Base-by-base conservation (phyloP, 2,113 vertebrate genomes). In the Accipiter cooperii region DNA sequence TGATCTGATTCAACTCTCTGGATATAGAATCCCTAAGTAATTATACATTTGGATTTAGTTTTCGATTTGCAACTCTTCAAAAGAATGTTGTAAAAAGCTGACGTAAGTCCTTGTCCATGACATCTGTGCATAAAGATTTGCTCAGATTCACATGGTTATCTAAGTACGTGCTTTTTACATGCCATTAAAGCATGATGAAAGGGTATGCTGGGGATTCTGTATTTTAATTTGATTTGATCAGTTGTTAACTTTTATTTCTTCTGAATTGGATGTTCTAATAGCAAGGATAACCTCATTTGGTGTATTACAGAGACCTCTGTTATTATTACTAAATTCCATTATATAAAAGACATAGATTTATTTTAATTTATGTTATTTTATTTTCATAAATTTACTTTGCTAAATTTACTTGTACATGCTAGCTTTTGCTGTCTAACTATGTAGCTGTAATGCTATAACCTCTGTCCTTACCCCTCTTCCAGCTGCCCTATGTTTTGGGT, bases 171-270 rank as follows among this genome's bases (percentile, higher is more conserved):
- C 81, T 74, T 96, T 89, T 95, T 78, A 88, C 78, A 97, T 95
- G 71, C 78, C 78, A 95, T 96, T 97, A 94, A 95, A 95, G 54
- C 17, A 85, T 83, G 84, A 97, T 96, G 78, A 97, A 97, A 95
- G 84, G 19, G 54, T 91, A 57, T 92, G 61, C 87, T 96, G 95
- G 84, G 93, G 93, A 97, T 93, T 95, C 84, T 94, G 10, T 89
- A 91, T 97, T 96, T 96, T 97, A 97, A 97, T 97, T 96, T 76
- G 70, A 95, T 97, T 96, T 97, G 93, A 93, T 94, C 91, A 91
- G 89, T 88, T 96, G 93, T 96, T 96, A 97, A 97, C 84, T 95
- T 97, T 96, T 96, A 96, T 97, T 97, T 83, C 82, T 85, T 87
- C 81, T 90, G 81, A 96, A 95, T 36, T 90, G 93, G 33, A 97